These are phyloP conservation scores for Apaloderma vittatum DNA, from an alignment of 2,113 vertebrate species.

Conservation along the genomic window DNA sequence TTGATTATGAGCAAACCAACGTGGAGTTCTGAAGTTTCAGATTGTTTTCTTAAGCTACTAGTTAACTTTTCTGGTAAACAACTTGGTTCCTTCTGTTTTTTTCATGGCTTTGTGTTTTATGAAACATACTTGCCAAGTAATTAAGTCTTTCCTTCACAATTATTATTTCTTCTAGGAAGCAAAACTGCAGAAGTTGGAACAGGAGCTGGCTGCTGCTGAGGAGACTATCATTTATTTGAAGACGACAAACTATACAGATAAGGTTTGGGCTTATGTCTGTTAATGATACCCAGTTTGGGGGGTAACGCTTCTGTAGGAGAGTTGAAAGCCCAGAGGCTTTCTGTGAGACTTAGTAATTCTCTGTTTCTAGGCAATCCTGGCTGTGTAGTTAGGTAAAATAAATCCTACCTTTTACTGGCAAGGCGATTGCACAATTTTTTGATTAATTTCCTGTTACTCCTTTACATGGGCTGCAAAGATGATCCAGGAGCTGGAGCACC, in stretches of 20 bases:
- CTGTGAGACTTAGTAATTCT: not conserved
- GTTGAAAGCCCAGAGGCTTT: not conserved
- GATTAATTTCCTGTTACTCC: not conserved
- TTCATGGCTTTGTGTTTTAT: not conserved
- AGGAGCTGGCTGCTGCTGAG: conserved; percentile 78
- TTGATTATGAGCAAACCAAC: not conserved
- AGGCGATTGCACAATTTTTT: not conserved
- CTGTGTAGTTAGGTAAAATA: not conserved
- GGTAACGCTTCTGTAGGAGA: not conserved
- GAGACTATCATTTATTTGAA: conserved; percentile 80
- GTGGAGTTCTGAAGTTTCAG: not conserved
- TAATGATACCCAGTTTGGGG: not conserved
- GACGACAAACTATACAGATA: conserved; percentile 87
- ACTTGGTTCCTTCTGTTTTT: not conserved
- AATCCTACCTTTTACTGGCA: not conserved
- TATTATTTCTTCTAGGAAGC: conserved; percentile 68
- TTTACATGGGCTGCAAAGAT: not conserved
- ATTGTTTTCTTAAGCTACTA: conserved; percentile 10
- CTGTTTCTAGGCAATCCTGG: not conserved
- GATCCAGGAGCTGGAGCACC: too few species aligned
- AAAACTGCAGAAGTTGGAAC: conserved; percentile 80
- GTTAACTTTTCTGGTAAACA: not conserved
- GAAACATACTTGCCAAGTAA: not conserved
- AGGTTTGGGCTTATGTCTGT: conserved; percentile 76
- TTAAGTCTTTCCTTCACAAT: not conserved